These are phyloP conservation scores for Maniola jurtina DNA, from an alignment of 1,140 invertebrate species.

Conservation along the genomic window DNA sequence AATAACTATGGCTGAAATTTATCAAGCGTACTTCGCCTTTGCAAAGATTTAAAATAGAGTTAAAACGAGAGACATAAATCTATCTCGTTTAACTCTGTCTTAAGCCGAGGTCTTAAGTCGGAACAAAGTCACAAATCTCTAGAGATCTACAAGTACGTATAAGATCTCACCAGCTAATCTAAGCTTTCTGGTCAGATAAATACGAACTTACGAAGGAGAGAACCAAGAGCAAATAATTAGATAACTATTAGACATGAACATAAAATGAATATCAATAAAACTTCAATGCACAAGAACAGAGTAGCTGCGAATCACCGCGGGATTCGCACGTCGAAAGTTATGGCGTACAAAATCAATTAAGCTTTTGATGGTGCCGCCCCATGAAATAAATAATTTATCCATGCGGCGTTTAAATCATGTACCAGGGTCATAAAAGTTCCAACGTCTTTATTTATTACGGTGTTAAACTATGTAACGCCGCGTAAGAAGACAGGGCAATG, in stretches of 20 bases:
- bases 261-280: conserved; percentile 1
- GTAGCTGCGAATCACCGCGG: conserved; percentile 12
- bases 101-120: too few species aligned
- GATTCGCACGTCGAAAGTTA: conserved; percentile 38
- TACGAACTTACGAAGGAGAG: too few species aligned
- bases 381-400: conserved; percentile 44
- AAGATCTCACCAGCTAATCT: too few species aligned
- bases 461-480: conserved; percentile 4
- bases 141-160: too few species aligned
- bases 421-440: conserved; percentile 34
- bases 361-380: conserved; percentile 41
- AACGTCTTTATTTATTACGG: conserved; percentile 37
- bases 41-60: too few species aligned
- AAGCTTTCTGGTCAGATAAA: too few species aligned
- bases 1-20: too few species aligned
- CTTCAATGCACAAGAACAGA: conserved; percentile 15
- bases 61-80: too few species aligned
- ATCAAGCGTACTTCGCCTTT: too few species aligned
- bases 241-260: neutral
- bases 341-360: conserved; percentile 54
- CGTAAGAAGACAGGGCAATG: conserved; percentile 2
- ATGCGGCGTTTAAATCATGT: conserved; percentile 48
- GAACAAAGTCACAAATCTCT: too few species aligned
- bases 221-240: neutral
- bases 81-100: too few species aligned